These are phyloP conservation scores for Drosophila subquinaria DNA, from an alignment of 2,888 invertebrate genomes.

Conservation along the genomic window DNA sequence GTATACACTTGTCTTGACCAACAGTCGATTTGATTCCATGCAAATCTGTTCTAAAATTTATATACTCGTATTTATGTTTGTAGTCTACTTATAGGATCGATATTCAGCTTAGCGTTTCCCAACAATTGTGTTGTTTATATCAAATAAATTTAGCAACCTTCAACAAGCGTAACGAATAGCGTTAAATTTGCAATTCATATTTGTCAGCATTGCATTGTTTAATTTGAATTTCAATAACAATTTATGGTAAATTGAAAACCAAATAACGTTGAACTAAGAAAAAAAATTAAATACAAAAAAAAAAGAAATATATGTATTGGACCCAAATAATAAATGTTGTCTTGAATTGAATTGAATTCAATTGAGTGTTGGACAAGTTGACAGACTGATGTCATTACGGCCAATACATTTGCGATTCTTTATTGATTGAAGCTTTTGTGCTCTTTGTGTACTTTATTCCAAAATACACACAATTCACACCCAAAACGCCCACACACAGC, in stretches of 20 bases:
- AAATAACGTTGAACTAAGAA: slow-evolving; percentile 29
- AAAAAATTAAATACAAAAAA: slow-evolving; percentile 2
- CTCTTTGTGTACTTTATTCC: background rate
- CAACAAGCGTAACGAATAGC: slow-evolving; percentile 27
- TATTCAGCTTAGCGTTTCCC: background rate
- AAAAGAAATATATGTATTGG: background rate
- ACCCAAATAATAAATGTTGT: slow-evolving; percentile 39
- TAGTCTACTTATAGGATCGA: background rate
- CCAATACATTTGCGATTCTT: slow-evolving; percentile 37
- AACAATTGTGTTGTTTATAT: slow-evolving; percentile 31
- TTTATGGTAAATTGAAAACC: slow-evolving; percentile 67
- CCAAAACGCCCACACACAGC: slow-evolving; percentile 35
- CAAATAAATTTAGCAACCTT: slow-evolving; percentile 33
- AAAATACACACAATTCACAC: slow-evolving; percentile 27
- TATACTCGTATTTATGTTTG: background rate
- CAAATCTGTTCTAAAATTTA: background rate
- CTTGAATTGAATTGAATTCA: slow-evolving; percentile 67
- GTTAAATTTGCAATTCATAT: slow-evolving; percentile 36
- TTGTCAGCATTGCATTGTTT: slow-evolving; percentile 28
- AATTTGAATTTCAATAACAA: slow-evolving; percentile 53
- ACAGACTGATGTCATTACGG: slow-evolving; percentile 70
- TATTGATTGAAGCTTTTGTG: slow-evolving; percentile 27
- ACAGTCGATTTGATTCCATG: background rate
- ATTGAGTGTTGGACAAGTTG: slow-evolving; percentile 58
- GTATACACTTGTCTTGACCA: background rate